These are phyloP conservation scores for Eupithecia inturbata DNA, from an alignment of 2,888 invertebrate species.

Conservation along the genomic window DNA sequence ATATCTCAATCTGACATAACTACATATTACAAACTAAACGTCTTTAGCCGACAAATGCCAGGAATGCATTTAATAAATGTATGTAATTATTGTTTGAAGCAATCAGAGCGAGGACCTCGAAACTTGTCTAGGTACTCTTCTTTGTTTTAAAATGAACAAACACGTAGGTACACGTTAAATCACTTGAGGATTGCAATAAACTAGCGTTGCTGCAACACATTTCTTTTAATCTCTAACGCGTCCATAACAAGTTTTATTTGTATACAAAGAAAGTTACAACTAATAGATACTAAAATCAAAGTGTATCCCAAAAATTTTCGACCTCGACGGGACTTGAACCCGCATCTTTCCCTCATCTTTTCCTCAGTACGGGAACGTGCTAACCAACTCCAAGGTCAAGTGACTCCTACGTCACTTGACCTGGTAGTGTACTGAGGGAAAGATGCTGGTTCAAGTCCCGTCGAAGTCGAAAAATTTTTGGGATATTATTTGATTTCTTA, in stretches of 20 bases:
- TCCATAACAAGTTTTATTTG: neutral
- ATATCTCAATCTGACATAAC: constrained; percentile 7
- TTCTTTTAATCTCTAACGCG: neutral
- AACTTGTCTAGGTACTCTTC: constrained; percentile 37
- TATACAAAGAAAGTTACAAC: too few species aligned
- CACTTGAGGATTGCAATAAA: neutral
- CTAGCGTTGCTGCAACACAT: neutral
- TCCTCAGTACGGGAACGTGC: too few species aligned
- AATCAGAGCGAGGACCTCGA: constrained; percentile 46
- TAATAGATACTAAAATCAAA: too few species aligned
- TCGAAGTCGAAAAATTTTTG: too few species aligned
- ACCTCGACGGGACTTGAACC: too few species aligned
- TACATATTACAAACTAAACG: constrained; percentile 19
- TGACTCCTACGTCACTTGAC: too few species aligned
- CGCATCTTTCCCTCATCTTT: too few species aligned
- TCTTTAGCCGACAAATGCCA: constrained; percentile 12
- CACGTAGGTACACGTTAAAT: neutral
- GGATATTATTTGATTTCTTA: too few species aligned
- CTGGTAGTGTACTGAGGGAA: too few species aligned
- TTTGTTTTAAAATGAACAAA: constrained; percentile 36
- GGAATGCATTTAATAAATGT: constrained; percentile 34
- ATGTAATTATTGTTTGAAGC: constrained; percentile 34
- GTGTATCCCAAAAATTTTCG: too few species aligned
- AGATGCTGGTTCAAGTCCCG: too few species aligned
- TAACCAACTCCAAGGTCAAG: too few species aligned